phyloP scores from a whole-genome alignment of 2,113 vertebrate genomes.

The Tachycineta bicolor region DNA sequence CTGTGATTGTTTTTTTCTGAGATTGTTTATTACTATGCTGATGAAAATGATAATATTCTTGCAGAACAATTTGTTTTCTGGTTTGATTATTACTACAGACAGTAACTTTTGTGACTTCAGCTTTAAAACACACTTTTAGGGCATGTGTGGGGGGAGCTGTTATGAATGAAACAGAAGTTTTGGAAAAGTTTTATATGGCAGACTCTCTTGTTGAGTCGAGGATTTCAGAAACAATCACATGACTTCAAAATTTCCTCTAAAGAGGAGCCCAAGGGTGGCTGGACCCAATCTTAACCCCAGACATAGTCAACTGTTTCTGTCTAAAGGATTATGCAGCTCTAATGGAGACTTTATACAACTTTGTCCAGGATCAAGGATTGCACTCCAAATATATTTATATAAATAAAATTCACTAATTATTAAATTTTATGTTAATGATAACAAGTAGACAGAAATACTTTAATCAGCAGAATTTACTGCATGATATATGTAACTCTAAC shows the following conservation, averaged over 20 bases:
- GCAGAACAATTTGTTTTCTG: background rate
- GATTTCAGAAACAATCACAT: background rate
- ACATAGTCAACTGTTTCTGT: background rate
- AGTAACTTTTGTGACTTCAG: background rate
- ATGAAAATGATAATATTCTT: background rate
- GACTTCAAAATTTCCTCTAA: background rate
- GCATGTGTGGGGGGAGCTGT: fast-evolving
- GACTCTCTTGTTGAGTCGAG: background rate
- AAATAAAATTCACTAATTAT: background rate
- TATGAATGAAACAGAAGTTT: background rate
- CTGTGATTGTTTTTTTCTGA: background rate
- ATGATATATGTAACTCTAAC: too few relatives aligned
- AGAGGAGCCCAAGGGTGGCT: background rate
- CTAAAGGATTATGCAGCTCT: background rate
- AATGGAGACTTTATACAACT: background rate
- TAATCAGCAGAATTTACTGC: background rate
- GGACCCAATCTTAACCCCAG: background rate
- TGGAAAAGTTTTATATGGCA: background rate
- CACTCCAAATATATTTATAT: background rate
- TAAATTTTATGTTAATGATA: background rate
- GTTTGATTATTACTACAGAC: background rate
- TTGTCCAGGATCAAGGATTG: background rate
- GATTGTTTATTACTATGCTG: background rate
- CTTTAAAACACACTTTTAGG: background rate
- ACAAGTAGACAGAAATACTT: background rate